Evolutionary conservation across 2,113 vertebrate species (phyloP), one percentile per base, ranked within the genome.

Genomic region (Fregetta grallaria): DNA sequence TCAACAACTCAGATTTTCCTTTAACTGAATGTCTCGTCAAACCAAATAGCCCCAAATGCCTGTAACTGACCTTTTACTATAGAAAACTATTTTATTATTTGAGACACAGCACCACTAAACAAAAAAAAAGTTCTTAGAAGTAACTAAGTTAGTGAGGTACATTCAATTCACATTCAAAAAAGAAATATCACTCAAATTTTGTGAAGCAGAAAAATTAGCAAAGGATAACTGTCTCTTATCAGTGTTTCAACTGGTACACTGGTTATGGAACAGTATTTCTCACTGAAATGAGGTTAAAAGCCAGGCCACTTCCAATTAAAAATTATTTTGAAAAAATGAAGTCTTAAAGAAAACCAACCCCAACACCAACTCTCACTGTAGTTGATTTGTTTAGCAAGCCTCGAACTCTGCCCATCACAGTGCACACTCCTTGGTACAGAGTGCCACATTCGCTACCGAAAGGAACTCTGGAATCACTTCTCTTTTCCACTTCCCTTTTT

Each of bases 401-500:
- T 70, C 30, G 12, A 93, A 65, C n/a, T 86, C 27, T 87, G n/a
- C 49, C 49, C 29, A 73, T 75, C n/a, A 21, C 42, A 74, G 10
- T 2, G 14, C 45, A 65, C 3, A 1, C 7, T 80, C 45, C 32
- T 61, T 29, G 40, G 36, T 82, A 82, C 27, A n/a, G 23, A 53
- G n/a, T 25, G 21, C 9, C 36, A 90, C 38, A 29, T 20, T 76
- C 40, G 59, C 67, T 61, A 44, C 32, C 23, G 12, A 95, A 92
- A 82, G 11, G 42, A 88, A 86, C 49, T 67, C 68, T 44, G 44
- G 76, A 78, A 88, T 88, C 44, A 61, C 79, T 96, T 95, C 94
- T 88, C 59, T 80, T 71, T 96, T 94, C 61, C 49, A 67, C 52
- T 94, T 95, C 95, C 27, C 36, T 44, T 93, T 67, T 81, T 9